Evolutionary conservation across 2,113 vertebrate species (phyloP).

Genomic region (cat (Felis catus)): DNA sequence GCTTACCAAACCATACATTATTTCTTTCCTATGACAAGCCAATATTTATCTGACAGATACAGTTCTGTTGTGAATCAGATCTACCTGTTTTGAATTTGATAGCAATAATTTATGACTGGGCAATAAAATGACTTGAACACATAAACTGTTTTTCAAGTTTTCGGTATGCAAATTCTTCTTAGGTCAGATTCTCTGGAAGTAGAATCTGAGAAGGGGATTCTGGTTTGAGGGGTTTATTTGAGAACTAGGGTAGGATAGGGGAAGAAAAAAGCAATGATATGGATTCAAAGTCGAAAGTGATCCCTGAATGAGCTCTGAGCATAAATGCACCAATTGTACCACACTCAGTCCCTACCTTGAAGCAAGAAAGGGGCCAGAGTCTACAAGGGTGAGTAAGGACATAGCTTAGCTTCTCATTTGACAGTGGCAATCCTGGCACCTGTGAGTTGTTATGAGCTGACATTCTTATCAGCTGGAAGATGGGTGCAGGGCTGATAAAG

Average conservation of each 20-base stretch:
- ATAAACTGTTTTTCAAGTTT: constrained; percentile 46
- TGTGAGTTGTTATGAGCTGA: neutral
- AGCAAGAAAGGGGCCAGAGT: neutral
- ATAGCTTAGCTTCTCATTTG: neutral
- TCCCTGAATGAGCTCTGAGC: neutral
- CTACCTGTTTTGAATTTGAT: constrained; percentile 40
- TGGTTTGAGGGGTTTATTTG: neutral
- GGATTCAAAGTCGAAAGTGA: neutral
- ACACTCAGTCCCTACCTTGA: neutral
- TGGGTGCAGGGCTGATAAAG: neutral
- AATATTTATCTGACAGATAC: constrained; percentile 30
- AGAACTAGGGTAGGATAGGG: neutral
- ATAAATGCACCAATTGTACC: neutral
- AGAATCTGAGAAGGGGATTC: constrained; percentile 4
- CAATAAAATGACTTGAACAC: constrained; percentile 50
- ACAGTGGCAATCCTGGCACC: neutral
- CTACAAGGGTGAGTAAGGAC: neutral
- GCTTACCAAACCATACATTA: constrained; percentile 34
- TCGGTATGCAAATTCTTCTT: constrained; percentile 8
- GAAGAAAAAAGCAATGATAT: neutral
- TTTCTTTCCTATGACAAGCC: constrained; percentile 10
- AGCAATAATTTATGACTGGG: constrained; percentile 24
- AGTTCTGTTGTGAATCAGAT: constrained; percentile 46
- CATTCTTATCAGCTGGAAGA: neutral
- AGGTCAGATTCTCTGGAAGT: neutral